Base-by-base conservation (phyloP, 2,113 vertebrate genomes). In the Crotalus helleri region DNA sequence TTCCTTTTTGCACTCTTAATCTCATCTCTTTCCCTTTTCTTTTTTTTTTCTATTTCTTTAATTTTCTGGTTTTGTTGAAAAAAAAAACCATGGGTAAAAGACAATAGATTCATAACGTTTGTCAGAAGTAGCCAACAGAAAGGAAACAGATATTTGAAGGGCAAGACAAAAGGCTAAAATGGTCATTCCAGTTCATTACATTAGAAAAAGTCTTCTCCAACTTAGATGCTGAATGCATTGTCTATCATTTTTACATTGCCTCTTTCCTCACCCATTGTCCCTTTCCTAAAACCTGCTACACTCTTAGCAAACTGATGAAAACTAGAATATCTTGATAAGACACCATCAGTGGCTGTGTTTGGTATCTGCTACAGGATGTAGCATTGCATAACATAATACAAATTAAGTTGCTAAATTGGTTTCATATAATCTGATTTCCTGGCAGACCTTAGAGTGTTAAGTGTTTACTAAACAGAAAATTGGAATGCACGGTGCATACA, bases 401-500 rank as follows among this genome's bases (percentile, higher is more conserved):
- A 97, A 97, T 97, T 97, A 97, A 96, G 94, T 95, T 96, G 95
- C 96, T 93, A 97, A 97, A 97, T 95, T 94, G 96, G 95, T 97
- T 97, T 97, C 96, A 93, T 96, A 96, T 96, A 96, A 95, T 97
- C 94, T 96, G 96, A 97, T 96, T 97, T 96, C 92, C 97, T 97
- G 96, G 96, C 96, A 96, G 94, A 33, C 85, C 94, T 96, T 91
- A 96, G 95, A 92, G 94, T 95, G 94, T 94, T 93, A 96, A 96
- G 95, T 96, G 96, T 97, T 96, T 97, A 96, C 96, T 96, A 97
- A 97, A 94, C 93, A 97, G 95, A 96, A 91, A 64, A 97, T 97
- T 97, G 94, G 96, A 93, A 97, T 97, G 97, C 96, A 94, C 15
- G 91, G 81, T 69, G 96, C 96, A 95, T 89, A 23, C 93, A 21